Percentiles rank a stretch among this genome's conserved stretches.
These are phyloP conservation scores for Trichonephila clavipes DNA, from an alignment of 1,140 invertebrate genomes.

Conservation along the genomic window DNA sequence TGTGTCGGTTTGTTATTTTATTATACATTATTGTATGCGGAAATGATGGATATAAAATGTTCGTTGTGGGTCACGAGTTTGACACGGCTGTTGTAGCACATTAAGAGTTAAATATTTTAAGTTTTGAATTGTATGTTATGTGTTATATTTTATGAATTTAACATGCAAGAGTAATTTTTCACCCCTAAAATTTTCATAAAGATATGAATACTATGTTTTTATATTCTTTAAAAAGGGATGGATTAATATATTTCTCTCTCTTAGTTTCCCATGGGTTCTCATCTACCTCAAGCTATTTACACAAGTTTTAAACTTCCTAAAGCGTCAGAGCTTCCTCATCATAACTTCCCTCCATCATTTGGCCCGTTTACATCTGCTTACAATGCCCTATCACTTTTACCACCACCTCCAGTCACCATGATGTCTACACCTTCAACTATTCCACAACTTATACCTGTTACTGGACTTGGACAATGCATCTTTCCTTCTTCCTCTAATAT, in stretches of 20 bases:
- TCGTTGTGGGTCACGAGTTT: no score
- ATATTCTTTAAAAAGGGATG: neutral
- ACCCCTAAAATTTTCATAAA: no score
- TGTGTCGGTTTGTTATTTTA: no score
- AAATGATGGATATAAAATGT: no score
- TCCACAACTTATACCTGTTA: slow-evolving; percentile 68
- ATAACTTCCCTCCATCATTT: slow-evolving; percentile 75
- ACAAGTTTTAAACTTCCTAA: slow-evolving; percentile 95
- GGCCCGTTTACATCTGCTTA: slow-evolving; percentile 75
- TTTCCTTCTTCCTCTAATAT: slow-evolving; percentile 52
- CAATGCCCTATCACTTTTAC: slow-evolving; percentile 63
- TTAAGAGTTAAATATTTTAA: neutral
- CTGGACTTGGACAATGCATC: slow-evolving; percentile 66
- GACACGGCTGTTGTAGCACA: no score
- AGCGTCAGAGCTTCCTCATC: slow-evolving; percentile 84
- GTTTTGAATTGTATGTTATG: neutral
- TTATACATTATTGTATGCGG: no score
- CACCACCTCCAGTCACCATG: slow-evolving; percentile 70
- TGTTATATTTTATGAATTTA: neutral
- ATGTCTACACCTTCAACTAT: slow-evolving; percentile 68
- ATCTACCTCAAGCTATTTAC: slow-evolving; percentile 93
- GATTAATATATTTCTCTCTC: slow-evolving; percentile 16
- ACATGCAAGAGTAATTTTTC: no score
- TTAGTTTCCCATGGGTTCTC: slow-evolving; percentile 82
- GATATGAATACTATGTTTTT: slow-evolving; percentile 14